Conservation (phyloP, 1,140 invertebrate species). For the Vollenhovia emeryi region DNA sequence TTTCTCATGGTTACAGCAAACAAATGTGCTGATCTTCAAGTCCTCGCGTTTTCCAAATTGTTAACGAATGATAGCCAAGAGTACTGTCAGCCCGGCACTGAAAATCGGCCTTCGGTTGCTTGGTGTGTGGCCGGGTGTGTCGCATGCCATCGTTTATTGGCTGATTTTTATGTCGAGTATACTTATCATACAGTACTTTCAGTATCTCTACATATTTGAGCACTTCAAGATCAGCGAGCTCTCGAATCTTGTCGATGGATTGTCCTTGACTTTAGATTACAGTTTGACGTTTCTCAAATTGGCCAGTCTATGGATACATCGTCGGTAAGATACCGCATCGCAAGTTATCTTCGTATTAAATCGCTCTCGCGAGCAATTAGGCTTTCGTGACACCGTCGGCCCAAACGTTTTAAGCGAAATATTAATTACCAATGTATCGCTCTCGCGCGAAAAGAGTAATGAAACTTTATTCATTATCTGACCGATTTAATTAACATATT, state of each 20-base stretch:
- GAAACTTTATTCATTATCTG: not conserved
- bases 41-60: not conserved
- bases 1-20: not conserved
- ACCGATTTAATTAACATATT: not conserved
- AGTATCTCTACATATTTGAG: conserved; percentile 34
- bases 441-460: not conserved
- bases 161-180: not conserved
- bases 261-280: conserved; percentile 8
- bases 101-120: conserved; percentile 16
- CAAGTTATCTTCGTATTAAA: not conserved
- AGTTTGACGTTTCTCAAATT: conserved; percentile 30
- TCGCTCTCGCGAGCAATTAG: not conserved
- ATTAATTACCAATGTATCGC: not conserved
- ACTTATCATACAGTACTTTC: conserved; percentile 20
- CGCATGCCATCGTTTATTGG: not conserved
- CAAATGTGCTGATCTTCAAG: not conserved
- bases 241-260: conserved; percentile 24
- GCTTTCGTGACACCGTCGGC: not conserved
- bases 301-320: conserved; percentile 25
- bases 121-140: conserved; percentile 24
- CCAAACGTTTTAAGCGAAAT: not conserved
- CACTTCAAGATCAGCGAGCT: conserved; percentile 10
- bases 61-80: conserved; percentile 11
- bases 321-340: conserved; percentile 12
- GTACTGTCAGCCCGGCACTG: not conserved